phyloP scores from a whole-genome alignment of 2,113 vertebrate genomes.

The Girardinichthys multiradiatus region DNA sequence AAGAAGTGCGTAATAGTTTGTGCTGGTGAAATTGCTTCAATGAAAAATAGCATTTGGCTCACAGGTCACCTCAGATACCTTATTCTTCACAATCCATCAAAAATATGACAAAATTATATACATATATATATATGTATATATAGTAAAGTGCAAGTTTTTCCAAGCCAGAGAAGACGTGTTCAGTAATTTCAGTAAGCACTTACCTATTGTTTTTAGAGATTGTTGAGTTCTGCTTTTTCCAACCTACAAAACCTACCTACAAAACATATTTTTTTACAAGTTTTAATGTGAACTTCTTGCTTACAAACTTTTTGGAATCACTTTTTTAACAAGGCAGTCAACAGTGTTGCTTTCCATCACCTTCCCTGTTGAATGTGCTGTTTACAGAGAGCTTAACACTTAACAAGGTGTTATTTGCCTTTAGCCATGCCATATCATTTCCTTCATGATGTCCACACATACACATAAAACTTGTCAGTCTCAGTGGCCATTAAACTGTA shows the following conservation, averaged over 20 bases:
- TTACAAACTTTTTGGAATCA: conserved; percentile 10
- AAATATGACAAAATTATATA: too few relatives aligned
- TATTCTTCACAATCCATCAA: too few relatives aligned
- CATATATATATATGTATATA: too few relatives aligned
- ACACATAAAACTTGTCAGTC: conserved; percentile 15
- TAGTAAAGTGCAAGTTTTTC: too few relatives aligned
- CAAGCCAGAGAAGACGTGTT: too few relatives aligned
- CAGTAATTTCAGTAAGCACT: too few relatives aligned
- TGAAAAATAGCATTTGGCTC: too few relatives aligned
- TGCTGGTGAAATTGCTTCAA: too few relatives aligned
- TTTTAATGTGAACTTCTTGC: too few relatives aligned
- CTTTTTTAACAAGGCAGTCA: conserved; percentile 46
- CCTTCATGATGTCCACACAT: conserved; percentile 17
- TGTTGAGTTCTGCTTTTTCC: background rate
- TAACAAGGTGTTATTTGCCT: conserved; percentile 37
- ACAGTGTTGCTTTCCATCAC: conserved; percentile 31
- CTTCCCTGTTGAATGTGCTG: conserved; percentile 26
- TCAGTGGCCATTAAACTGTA: conserved; percentile 3
- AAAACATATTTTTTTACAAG: background rate
- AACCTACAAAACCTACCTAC: background rate
- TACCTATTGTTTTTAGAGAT: too few relatives aligned
- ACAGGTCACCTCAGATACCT: too few relatives aligned
- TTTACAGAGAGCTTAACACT: conserved; percentile 46
- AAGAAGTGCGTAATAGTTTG: too few relatives aligned
- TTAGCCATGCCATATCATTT: conserved; percentile 12